A percentile compares a stretch with the other conserved stretches of the same genome.
Conservation (phyloP, 2,113 vertebrate species). For the Ctenodactylus gundi region DNA sequence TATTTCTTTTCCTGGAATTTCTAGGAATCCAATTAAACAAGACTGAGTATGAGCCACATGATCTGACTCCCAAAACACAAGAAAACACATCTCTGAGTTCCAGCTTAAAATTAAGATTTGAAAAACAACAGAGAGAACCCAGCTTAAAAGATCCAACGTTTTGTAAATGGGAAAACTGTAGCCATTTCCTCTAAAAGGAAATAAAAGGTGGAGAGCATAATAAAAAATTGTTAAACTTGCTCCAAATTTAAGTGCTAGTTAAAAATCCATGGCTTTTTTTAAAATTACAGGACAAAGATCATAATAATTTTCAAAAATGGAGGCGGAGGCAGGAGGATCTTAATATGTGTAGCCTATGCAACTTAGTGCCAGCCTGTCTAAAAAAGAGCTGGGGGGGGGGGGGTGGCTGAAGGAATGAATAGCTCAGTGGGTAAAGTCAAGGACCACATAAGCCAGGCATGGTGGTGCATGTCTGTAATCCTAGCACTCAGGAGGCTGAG, state of each 20-base stretch:
- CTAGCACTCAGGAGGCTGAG: neutral
- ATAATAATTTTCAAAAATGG: too few relatives aligned
- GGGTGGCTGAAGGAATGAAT: too few relatives aligned
- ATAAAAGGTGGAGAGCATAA: neutral
- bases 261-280: conserved; percentile 1
- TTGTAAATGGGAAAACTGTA: neutral
- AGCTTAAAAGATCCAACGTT: conserved; percentile 43
- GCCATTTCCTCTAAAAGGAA: conserved; percentile 36
- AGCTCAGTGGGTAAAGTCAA: too few relatives aligned
- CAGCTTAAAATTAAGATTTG: conserved; percentile 49
- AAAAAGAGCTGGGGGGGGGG: too few relatives aligned
- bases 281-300: neutral
- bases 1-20: conserved; percentile 79
- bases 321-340: too few relatives aligned
- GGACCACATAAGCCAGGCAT: too few relatives aligned
- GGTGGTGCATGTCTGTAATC: neutral
- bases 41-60: conserved; percentile 58
- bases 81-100: conserved; percentile 53
- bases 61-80: conserved; percentile 59
- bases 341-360: too few relatives aligned
- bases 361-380: too few relatives aligned
- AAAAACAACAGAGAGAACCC: neutral
- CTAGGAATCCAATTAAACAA: conserved; percentile 80
- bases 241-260: conserved; percentile 33
- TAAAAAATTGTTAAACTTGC: neutral